Evolutionary conservation across 2,888 invertebrate species (phyloP), one percentile per base, ranked within the genome.

Genomic region (Drosophila mimetica): DNA sequence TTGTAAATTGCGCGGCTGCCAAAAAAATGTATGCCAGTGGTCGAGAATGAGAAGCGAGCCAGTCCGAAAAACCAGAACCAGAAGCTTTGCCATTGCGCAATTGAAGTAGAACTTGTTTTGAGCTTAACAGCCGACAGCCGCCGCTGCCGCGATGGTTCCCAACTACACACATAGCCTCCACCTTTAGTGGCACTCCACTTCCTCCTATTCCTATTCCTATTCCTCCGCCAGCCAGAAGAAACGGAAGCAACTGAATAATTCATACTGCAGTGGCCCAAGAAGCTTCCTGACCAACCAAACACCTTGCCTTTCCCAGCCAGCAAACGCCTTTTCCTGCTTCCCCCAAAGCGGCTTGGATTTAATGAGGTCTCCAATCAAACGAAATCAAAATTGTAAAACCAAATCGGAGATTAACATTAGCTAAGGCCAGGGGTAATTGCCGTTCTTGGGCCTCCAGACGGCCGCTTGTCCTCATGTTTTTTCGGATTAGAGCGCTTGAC

Each of bases 1-100:
- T 44, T 65, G 53, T 54, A 65, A 44, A 46, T 48, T 55, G 47
- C 67, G 46, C 18, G 50, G 36, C 37, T 51, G 64, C 67, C 61
- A 42, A 63, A 67, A 67, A 74, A 86, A 81, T 73, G 73, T 81
- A 20, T 85, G 88, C 83, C 82, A 80, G 80, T 48, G 48, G 52
- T 30, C 11, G 30, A 30, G 30, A 30, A 11, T 11, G 6, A 57
- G 46, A 57, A 30, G 14, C 48, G 54, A 72, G 22, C 65, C 25
- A 39, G 20, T 63, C 34, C 46, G 3, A 50, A 47, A 47, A 67
- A 20, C 50, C 37, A 57, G 41, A 76, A 76, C 57, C 63, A 66
- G 52, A 59, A 69, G 48, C 55, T 22, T 30, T 11, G 37, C 30
- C 18, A 58, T 71, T 71, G 74, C 71, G 71, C 71, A 71, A 71